A percentile compares a stretch with the other conserved stretches of the same genome.
These are phyloP conservation scores for Campoplex nolae DNA, from an alignment of 2,888 invertebrate genomes.

Conservation along the genomic window DNA sequence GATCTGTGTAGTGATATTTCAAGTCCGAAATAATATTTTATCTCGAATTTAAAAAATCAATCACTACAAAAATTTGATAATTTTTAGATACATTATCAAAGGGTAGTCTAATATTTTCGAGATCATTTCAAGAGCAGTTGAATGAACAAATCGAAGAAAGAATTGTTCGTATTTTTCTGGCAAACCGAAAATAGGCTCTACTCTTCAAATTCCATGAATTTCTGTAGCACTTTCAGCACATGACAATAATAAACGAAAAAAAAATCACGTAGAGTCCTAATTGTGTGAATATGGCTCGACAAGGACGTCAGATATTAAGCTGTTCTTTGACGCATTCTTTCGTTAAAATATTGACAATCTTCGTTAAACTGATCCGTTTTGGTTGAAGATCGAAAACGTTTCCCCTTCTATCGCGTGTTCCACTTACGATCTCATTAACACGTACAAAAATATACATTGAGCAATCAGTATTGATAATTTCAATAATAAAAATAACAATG, in stretches of 20 bases:
- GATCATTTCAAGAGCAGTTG: not conserved
- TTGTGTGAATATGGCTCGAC: not conserved
- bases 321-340: not conserved
- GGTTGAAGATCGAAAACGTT: not conserved
- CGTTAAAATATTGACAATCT: conserved; percentile 1
- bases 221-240: not conserved
- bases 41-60: too few relatives aligned
- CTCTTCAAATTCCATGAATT: not conserved
- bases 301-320: not conserved
- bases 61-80: too few relatives aligned
- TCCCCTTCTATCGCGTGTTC: not conserved
- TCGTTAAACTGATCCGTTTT: not conserved
- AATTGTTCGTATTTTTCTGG: not conserved
- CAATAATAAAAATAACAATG: conserved; percentile 47
- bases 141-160: not conserved
- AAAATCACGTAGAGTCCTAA: not conserved
- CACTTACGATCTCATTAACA: not conserved
- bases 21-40: not conserved
- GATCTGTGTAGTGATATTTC: not conserved
- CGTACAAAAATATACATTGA: not conserved
- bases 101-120: too few relatives aligned
- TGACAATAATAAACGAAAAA: not conserved
- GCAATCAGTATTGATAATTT: conserved; percentile 2
- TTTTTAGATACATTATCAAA: too few relatives aligned
- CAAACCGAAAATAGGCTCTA: not conserved